Evolutionary conservation across 2,888 invertebrate genomes (phyloP).

Genomic region (Ceramica pisi): DNA sequence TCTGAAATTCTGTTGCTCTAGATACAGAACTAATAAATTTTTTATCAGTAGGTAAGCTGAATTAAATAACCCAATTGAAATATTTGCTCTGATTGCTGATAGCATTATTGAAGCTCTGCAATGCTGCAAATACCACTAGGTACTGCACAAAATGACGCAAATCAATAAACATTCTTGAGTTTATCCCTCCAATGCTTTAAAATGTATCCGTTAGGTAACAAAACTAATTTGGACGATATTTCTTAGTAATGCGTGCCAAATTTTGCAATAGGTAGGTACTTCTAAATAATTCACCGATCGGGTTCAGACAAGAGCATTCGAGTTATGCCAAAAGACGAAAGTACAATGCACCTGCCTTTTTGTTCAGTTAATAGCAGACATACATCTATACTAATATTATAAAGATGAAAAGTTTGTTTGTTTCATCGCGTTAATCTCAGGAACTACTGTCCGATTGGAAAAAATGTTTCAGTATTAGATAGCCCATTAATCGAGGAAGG

Average conservation of each 20-base stretch:
- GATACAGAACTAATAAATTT: neutral
- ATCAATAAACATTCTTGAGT: neutral
- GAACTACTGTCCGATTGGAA: too few relatives aligned
- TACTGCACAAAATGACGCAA: neutral
- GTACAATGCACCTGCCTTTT: neutral
- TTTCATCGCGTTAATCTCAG: too few relatives aligned
- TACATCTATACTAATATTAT: too few relatives aligned
- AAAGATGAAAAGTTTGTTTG: too few relatives aligned
- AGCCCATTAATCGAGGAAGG: too few relatives aligned
- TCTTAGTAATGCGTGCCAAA: slow-evolving; percentile 29
- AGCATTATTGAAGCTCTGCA: neutral
- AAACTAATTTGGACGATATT: slow-evolving; percentile 29
- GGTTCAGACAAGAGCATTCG: slow-evolving; percentile 4
- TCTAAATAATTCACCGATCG: neutral
- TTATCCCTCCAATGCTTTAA: slow-evolving; percentile 7
- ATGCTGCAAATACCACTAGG: neutral
- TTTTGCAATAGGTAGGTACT: slow-evolving; percentile 7
- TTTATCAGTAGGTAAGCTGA: neutral
- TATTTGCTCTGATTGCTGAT: neutral
- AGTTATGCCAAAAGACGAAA: slow-evolving; percentile 24
- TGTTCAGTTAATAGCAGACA: neutral
- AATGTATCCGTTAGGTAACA: slow-evolving; percentile 6
- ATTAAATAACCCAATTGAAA: too few relatives aligned
- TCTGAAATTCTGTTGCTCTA: neutral
- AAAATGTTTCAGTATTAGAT: too few relatives aligned